Base-by-base conservation (phyloP, 2,888 invertebrate genomes). In the Limnephilus auricula region DNA sequence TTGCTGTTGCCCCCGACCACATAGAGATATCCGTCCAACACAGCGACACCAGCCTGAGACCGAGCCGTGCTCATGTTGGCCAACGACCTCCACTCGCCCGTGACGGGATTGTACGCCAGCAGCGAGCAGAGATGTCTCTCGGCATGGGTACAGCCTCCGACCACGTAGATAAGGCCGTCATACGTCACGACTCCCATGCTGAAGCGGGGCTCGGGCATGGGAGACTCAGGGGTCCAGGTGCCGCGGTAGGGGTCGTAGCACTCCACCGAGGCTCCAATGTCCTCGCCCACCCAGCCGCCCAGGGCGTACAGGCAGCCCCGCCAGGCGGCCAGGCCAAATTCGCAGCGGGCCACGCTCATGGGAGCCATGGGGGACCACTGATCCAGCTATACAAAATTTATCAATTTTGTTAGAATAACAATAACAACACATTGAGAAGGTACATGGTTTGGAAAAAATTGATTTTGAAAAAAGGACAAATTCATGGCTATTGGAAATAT, bases 271-370 rank as follows among this genome's bases (percentile, higher is more conserved):
- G 98, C 97, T 2, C 98, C 98, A 94, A 99, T 98, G 94, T 98
- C 98, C 92, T 98, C 98, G 0, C 99, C 99, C 65, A 99, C 97
- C 99, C 99, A 99, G 5, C 99, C 99, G 83, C 99, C 99, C 93
- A 99, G 97, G 0, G 98, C 99, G 94, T 98, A 98, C 92, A 99
- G 95, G 94, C 97, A 97, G 45, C 98, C 98, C 93, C 98, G 97
- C 95, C 98, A 96, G 25, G 98, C 97, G 94, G 98, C 98, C 93
- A 99, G 95, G 2, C 99, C 99, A 94, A 99, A 98, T 94, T 98
- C 99, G 95, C 98, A 99, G 34, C 99, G 96, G 0, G 98, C 98
- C 93, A 98, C 97, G 93, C 97, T 97, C 98, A 98, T 98, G 18
- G 97, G 96, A 10, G 97, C 96, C 94, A 97, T 97, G 93, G 96